Evolutionary conservation across 2,888 invertebrate genomes (phyloP).

Genomic region (Noctua janthina): DNA sequence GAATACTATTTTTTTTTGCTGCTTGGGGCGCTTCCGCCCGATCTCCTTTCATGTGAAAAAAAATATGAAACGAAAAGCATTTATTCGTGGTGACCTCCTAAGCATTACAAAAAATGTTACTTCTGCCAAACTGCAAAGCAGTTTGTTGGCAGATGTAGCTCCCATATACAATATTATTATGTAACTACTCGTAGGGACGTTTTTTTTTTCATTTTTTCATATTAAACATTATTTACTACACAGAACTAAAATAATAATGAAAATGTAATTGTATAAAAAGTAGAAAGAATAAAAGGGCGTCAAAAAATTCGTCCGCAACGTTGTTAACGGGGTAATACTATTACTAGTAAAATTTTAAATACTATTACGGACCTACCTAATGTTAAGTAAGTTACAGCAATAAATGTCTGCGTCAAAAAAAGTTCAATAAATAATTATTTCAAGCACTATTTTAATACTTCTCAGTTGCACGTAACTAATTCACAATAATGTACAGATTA

Average conservation of each 20-base stretch:
- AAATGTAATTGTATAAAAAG: neutral
- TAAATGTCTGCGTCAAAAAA: neutral
- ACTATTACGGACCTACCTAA: neutral
- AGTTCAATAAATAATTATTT: neutral
- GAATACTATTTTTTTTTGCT: too few relatives aligned
- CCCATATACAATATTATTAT: too few relatives aligned
- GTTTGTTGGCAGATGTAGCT: too few relatives aligned
- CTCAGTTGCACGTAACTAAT: neutral
- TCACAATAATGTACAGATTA: neutral
- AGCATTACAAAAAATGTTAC: too few relatives aligned
- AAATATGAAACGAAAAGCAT: too few relatives aligned
- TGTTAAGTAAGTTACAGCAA: neutral
- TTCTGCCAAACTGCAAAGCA: too few relatives aligned
- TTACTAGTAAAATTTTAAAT: neutral
- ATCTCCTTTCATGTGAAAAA: too few relatives aligned
- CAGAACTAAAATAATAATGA: neutral
- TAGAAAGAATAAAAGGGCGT: neutral
- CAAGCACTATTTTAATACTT: neutral
- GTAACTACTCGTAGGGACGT: too few relatives aligned
- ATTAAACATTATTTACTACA: neutral
- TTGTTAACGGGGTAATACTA: neutral
- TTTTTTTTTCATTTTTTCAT: too few relatives aligned
- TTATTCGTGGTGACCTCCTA: too few relatives aligned
- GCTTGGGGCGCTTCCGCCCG: too few relatives aligned
- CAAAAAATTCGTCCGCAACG: too few relatives aligned